phyloP scores from a whole-genome alignment of 2,113 vertebrate genomes.

The Oryzias celebensis region DNA sequence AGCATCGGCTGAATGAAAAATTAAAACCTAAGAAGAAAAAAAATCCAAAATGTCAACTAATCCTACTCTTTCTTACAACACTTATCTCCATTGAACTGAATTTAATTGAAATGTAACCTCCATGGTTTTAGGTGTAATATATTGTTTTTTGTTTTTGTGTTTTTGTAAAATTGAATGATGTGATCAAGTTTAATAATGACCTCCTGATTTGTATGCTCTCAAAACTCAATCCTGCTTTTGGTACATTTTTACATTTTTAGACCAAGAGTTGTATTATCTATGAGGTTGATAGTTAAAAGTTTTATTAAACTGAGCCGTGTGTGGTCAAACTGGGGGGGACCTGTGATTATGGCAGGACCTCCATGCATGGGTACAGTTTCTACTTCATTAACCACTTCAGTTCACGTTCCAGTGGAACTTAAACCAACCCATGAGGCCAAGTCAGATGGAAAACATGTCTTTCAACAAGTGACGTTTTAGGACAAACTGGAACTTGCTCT shows the following conservation, averaged over 20 bases:
- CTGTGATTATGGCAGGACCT: constrained; percentile 32
- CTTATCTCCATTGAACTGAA: too few relatives aligned
- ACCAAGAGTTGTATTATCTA: too few relatives aligned
- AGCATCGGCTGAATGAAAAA: constrained; percentile 16
- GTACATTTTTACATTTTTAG: too few relatives aligned
- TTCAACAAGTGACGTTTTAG: constrained; percentile 38
- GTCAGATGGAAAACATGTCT: constrained; percentile 34
- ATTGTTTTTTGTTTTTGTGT: too few relatives aligned
- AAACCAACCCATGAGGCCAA: constrained; percentile 33
- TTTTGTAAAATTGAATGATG: too few relatives aligned
- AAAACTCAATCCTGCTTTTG: too few relatives aligned
- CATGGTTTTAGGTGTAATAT: too few relatives aligned
- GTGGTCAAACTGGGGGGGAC: constrained; percentile 7
- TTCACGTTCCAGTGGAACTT: constrained; percentile 23
- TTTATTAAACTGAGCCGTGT: constrained; percentile 19
- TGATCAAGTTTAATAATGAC: too few relatives aligned
- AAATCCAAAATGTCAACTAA: neutral
- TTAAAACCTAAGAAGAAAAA: constrained; percentile 29
- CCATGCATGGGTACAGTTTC: constrained; percentile 38
- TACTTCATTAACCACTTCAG: constrained; percentile 34
- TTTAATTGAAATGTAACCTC: too few relatives aligned
- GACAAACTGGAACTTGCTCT: constrained; percentile 14
- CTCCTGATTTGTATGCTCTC: too few relatives aligned
- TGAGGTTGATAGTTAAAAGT: neutral
- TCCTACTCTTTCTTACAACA: too few relatives aligned